phyloP scores from a whole-genome alignment of 2,113 vertebrate genomes.

The Vicugna pacos region DNA sequence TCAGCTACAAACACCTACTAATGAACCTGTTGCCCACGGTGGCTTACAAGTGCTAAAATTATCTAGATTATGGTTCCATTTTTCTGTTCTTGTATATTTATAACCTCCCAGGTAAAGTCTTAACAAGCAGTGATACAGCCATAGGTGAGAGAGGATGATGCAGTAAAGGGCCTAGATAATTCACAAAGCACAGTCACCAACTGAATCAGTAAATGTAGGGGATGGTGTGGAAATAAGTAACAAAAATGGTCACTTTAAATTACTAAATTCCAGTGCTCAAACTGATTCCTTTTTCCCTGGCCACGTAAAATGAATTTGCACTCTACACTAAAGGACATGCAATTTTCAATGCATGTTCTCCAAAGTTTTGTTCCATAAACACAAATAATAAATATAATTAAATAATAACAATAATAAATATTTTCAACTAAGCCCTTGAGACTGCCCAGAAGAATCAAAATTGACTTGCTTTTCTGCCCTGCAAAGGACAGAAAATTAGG shows the following conservation, averaged over 20 bases:
- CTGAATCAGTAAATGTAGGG: background rate
- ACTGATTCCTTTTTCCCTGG: constrained; percentile 25
- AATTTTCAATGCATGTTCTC: constrained; percentile 13
- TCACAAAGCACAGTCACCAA: background rate
- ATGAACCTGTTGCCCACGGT: background rate
- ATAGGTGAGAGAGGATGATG: background rate
- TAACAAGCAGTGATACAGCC: background rate
- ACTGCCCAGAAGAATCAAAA: constrained; percentile 32
- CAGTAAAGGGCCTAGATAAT: background rate
- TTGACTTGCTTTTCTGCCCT: background rate
- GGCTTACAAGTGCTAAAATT: background rate
- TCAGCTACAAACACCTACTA: background rate
- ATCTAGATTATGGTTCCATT: background rate
- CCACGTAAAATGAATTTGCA: constrained; percentile 33
- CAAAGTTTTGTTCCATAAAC: background rate
- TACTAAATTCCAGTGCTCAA: constrained; percentile 50
- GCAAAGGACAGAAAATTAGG: background rate
- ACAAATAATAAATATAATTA: constrained; percentile 59
- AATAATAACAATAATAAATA: constrained; percentile 43
- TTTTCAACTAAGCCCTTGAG: background rate
- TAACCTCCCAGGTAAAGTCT: background rate
- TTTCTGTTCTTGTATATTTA: constrained; percentile 6
- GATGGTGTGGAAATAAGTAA: constrained; percentile 20
- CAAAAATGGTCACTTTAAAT: constrained; percentile 31
- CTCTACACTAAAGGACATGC: background rate